A percentile compares a stretch with the other conserved stretches of the same genome.
These are phyloP conservation scores for Cinclus mexicanus DNA, from an alignment of 2,113 vertebrate species.

Conservation along the genomic window DNA sequence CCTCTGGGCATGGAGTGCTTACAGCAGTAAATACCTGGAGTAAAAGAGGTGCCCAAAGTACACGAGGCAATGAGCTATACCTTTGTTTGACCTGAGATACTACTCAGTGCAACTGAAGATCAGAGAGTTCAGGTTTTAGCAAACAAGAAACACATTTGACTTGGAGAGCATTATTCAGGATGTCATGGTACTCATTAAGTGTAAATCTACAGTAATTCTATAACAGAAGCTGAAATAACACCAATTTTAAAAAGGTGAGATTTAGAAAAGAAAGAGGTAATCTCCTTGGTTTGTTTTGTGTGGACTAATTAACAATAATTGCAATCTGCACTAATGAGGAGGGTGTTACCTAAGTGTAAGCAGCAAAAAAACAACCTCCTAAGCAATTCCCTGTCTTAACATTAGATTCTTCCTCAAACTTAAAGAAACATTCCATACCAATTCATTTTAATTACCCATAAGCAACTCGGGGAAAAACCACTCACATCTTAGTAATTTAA, in stretches of 20 bases:
- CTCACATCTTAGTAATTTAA: not conserved
- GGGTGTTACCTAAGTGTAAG: not conserved
- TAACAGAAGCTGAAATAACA: not conserved
- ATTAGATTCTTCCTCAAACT: conserved; percentile 24
- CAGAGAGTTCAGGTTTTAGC: not conserved
- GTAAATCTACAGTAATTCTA: not conserved
- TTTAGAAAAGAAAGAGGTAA: not conserved
- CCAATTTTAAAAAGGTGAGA: not conserved
- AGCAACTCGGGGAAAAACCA: not conserved
- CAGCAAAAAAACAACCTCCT: not conserved
- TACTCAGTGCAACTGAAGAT: not conserved
- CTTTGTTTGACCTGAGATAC: not conserved
- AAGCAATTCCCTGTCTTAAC: conserved; percentile 8
- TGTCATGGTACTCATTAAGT: not conserved
- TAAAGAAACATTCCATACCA: conserved; percentile 20
- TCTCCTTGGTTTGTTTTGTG: not conserved
- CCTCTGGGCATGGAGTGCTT: not conserved
- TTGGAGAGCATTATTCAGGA: not conserved
- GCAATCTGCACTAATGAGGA: conserved; percentile 9
- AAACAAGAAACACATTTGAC: not conserved
- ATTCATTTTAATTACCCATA: conserved; percentile 47
- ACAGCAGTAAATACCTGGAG: not conserved
- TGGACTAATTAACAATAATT: conserved; percentile 26
- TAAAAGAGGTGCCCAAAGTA: not conserved
- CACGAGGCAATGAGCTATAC: not conserved